Evolutionary conservation across 2,113 vertebrate species (phyloP), one percentile per base, ranked within the genome.

Genomic region (Otus sunia): DNA sequence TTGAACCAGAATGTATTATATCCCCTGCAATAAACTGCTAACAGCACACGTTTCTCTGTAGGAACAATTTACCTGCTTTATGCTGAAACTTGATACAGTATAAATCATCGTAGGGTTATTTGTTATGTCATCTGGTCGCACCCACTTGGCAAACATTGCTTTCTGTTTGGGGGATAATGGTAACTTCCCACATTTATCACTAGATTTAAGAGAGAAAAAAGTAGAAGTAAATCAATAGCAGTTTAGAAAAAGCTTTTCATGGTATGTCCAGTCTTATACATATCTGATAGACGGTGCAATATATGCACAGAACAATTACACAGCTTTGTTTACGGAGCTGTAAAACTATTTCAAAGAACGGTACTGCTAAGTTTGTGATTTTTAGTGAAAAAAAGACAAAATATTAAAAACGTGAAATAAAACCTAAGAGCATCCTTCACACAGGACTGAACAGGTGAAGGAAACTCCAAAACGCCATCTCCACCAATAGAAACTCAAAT

Each of bases 51-150:
- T 27, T 74, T 63, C 43, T 59, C 43, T 36, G 82, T 4, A 59
- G 39, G n/a, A 78, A 37, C 16, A 75, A 45, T 75, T 96, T 96
- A 99, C 99, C 99, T 99, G 99, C 90, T 99, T 99, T 98, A 99
- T 99, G 97, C 99, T 99, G 98, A 99, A 99, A 97, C 99, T 99
- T 95, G 99, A 99, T 77, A 99, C 99, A n/a, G 99, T 99, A 92
- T 99, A 99, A 97, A 99, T 99, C 99, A 99, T 99, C 0, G 98
- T 99, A 68, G 99, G 99, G 96, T 99, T 99, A 96, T 98, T 99
- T 94, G 98, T 98, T 94, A 99, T 98, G 68, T 99, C 99, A 86
- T 99, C 99, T 10, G 99, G 99, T 25, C 99, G 97, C 39, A 99
- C 98, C 99, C 99, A 99, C 90, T 98, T 99, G 84, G 99, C 98